Percentiles rank a stretch among this genome's conserved stretches.
Evolutionary conservation across 2,888 invertebrate genomes (phyloP).

Genomic region (Diplazon laetatorius): DNA sequence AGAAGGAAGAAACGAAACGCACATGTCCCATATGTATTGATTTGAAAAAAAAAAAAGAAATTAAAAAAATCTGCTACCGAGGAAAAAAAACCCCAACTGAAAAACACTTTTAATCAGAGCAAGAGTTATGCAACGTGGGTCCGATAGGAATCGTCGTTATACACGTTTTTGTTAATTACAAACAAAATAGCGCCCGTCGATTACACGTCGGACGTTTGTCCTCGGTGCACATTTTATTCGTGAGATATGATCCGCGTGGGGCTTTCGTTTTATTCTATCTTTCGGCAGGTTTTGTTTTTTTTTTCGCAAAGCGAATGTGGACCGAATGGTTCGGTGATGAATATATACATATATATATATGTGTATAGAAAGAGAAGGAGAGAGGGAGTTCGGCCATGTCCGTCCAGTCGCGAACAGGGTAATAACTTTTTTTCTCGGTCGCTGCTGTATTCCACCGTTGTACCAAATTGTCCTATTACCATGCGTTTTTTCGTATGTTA

Average conservation of each 20-base stretch:
- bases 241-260: conserved; percentile 48
- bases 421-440: conserved; percentile 58
- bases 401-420: conserved; percentile 53
- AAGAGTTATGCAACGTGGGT: neutral
- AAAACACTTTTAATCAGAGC: neutral
- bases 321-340: conserved; percentile 9
- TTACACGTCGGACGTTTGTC: conserved; percentile 46
- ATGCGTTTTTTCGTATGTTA: conserved; percentile 54
- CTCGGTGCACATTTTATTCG: conserved; percentile 50
- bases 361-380: too few species aligned
- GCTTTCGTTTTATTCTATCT: conserved; percentile 7
- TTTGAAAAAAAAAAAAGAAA: conserved; percentile 12
- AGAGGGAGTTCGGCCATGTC: neutral
- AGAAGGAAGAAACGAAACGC: neutral
- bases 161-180: conserved; percentile 29
- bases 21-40: too few species aligned
- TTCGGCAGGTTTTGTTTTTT: conserved; percentile 40
- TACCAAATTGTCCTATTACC: conserved; percentile 63
- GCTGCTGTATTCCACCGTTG: conserved; percentile 32
- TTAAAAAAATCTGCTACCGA: neutral
- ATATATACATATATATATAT: too few species aligned
- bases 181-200: conserved; percentile 42
- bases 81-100: too few species aligned
- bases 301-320: conserved; percentile 43
- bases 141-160: neutral